phyloP scores from a whole-genome alignment of 2,888 invertebrate genomes.

The Mermis nigrescens region DNA sequence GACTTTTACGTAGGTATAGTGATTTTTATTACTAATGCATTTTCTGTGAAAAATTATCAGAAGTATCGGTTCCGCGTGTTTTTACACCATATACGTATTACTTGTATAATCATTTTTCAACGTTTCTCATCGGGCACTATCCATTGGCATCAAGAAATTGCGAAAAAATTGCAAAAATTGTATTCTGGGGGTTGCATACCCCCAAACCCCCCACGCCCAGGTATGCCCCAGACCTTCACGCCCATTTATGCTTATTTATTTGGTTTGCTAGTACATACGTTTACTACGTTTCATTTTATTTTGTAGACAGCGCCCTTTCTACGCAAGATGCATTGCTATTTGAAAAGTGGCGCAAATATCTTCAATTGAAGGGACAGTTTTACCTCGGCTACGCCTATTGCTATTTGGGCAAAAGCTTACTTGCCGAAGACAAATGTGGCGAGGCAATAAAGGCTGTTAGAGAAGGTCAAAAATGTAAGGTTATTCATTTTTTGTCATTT shows the following conservation, averaged over 20 bases:
- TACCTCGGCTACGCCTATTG: slow-evolving; percentile 46
- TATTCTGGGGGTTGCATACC: too few species aligned
- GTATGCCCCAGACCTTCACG: too few species aligned
- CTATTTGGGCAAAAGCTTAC: slow-evolving; percentile 43
- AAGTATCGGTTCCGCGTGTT: too few species aligned
- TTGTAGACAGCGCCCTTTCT: slow-evolving; percentile 39
- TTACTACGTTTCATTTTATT: not conserved
- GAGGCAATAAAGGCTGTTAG: slow-evolving; percentile 44
- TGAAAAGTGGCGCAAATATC: slow-evolving; percentile 44
- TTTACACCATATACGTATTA: too few species aligned
- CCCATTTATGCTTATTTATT: not conserved
- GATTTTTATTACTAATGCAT: too few species aligned
- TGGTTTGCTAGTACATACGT: not conserved
- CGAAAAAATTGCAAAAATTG: too few species aligned
- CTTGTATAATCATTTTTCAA: not conserved
- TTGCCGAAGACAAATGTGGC: slow-evolving; percentile 46
- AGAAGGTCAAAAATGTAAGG: slow-evolving; percentile 40
- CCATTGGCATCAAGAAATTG: too few species aligned
- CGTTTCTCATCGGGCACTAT: too few species aligned
- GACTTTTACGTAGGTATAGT: too few species aligned
- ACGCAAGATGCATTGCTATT: slow-evolving; percentile 39
- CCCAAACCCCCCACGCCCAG: too few species aligned
- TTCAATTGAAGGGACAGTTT: slow-evolving; percentile 43
- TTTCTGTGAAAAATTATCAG: too few species aligned
- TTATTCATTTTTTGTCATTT: slow-evolving; percentile 6